phyloP scores from a whole-genome alignment of 2,888 invertebrate species.

The Pseudanteris insignis region DNA sequence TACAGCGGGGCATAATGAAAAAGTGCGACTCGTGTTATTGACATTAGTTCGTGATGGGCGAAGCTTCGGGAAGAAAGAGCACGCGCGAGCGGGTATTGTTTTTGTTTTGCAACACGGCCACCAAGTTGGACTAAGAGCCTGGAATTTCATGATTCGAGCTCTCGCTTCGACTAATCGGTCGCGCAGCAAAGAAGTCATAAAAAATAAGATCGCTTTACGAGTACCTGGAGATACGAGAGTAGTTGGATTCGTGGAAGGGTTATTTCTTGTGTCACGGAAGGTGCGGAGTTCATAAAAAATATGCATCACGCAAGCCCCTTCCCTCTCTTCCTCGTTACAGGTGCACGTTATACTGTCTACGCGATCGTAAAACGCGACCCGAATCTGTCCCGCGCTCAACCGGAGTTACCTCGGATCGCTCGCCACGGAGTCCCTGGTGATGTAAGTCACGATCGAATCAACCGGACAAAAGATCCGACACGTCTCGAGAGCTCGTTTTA shows the following conservation, averaged over 20 bases:
- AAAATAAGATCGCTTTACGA: conserved; percentile 63
- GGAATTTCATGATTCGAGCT: conserved; percentile 52
- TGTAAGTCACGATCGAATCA: conserved; percentile 41
- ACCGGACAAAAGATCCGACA: conserved; percentile 32
- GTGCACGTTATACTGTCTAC: conserved; percentile 48
- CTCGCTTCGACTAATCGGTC: conserved; percentile 57
- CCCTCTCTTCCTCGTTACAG: conserved; percentile 44
- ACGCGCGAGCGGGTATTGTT: conserved; percentile 32
- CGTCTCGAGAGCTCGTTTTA: conserved; percentile 1
- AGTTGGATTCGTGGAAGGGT: conserved; percentile 62
- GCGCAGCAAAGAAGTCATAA: conserved; percentile 58
- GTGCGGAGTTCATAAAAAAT: conserved; percentile 59
- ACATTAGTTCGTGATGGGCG: conserved; percentile 34
- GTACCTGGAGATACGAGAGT: conserved; percentile 61
- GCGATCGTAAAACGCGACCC: conserved; percentile 59
- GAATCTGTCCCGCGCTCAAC: conserved; percentile 56
- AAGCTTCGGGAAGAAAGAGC: conserved; percentile 29
- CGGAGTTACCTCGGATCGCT: conserved; percentile 25
- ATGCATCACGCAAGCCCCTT: conserved; percentile 59
- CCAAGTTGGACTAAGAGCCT: conserved; percentile 29
- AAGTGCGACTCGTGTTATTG: conserved; percentile 25
- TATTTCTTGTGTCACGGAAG: conserved; percentile 62
- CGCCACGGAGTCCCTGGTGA: conserved; percentile 20
- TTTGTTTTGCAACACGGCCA: conserved; percentile 27
- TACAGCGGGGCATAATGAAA: background rate